Conservation (phyloP, 2,888 invertebrate species). For the Gibbula magus region DNA sequence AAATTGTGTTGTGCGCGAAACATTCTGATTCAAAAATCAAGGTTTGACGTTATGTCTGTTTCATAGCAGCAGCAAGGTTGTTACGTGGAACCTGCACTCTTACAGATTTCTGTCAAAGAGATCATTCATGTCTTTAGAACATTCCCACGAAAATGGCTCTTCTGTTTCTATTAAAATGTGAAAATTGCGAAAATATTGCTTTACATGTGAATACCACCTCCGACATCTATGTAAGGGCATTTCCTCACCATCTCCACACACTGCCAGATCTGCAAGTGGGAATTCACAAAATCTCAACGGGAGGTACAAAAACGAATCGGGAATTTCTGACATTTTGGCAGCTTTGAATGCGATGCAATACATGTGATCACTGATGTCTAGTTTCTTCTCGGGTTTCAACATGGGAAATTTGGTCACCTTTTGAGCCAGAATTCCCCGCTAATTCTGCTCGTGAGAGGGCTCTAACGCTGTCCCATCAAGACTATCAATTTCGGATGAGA, state of each 20-base stretch:
- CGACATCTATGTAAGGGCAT: not conserved
- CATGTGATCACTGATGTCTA: constrained; percentile 9
- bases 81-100: no score
- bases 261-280: not conserved
- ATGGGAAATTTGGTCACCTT: constrained; percentile 6
- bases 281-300: constrained; percentile 16
- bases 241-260: not conserved
- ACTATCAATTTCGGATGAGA: not conserved
- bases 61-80: no score
- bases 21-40: no score
- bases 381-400: constrained; percentile 3
- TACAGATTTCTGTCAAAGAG: no score
- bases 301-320: not conserved
- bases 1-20: no score
- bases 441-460: not conserved
- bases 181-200: constrained; percentile 22
- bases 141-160: not conserved
- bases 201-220: constrained; percentile 2
- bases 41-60: no score
- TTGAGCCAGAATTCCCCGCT: not conserved
- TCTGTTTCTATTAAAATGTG: constrained; percentile 6
- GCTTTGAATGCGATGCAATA: not conserved
- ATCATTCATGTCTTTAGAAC: not conserved
- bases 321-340: constrained; percentile 14
- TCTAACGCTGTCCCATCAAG: not conserved